Conservation (phyloP, 2,888 invertebrate genomes). For the Entomobrya multifasciata region DNA sequence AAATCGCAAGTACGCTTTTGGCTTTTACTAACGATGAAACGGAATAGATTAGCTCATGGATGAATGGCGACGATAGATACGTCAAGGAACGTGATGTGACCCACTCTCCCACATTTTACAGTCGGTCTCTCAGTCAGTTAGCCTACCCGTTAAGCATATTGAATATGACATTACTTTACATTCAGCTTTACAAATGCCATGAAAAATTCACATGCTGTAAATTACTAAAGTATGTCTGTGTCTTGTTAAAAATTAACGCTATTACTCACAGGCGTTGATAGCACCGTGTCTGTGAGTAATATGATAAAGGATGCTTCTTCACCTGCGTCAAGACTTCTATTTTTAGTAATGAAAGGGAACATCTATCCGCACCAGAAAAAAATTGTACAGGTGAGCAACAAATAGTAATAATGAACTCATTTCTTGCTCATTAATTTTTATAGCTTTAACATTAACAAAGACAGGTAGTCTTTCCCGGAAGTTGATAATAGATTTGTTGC, state of each 20-base stretch:
- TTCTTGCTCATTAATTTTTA: not conserved
- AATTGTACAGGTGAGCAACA: not conserved
- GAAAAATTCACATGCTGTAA: too few species aligned
- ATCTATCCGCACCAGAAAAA: not conserved
- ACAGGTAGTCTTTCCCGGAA: not conserved
- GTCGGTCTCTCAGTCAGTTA: not conserved
- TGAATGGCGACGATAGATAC: slow-evolving; percentile 41
- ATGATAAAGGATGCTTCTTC: too few species aligned
- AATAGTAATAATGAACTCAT: not conserved
- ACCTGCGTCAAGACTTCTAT: not conserved
- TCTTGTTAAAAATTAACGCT: not conserved
- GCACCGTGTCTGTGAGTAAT: too few species aligned
- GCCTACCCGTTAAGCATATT: not conserved
- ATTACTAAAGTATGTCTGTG: not conserved
- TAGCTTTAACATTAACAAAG: not conserved
- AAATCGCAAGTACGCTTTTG: too few species aligned
- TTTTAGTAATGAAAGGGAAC: not conserved
- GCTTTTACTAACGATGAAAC: slow-evolving; percentile 6
- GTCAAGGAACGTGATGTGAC: slow-evolving; percentile 55
- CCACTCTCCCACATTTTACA: slow-evolving; percentile 67
- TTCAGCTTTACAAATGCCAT: too few species aligned
- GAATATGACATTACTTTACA: not conserved
- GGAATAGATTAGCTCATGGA: slow-evolving; percentile 54
- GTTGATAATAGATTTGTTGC: too few species aligned
- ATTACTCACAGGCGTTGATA: too few species aligned